Evolutionary conservation across 1,140 invertebrate species (phyloP).

Genomic region (Delia radicum): DNA sequence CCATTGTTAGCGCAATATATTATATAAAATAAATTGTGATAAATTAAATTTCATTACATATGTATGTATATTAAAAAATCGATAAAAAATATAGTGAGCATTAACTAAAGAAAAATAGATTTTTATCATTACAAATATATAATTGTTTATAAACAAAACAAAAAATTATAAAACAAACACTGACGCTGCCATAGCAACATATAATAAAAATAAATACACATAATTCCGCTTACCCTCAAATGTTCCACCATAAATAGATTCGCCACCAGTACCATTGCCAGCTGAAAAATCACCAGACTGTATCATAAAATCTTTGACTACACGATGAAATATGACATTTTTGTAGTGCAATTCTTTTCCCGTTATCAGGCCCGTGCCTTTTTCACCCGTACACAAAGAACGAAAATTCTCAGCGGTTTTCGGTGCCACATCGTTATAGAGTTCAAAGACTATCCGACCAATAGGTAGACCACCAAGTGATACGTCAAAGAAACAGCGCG

Average conservation of each 20-base stretch:
- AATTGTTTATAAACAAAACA: conserved; percentile 3
- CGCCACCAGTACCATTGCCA: conserved; percentile 87
- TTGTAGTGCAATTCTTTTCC: conserved; percentile 75
- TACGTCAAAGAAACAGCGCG: conserved; percentile 87
- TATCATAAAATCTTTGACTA: conserved; percentile 92
- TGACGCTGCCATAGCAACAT: not conserved
- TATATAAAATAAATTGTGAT: not conserved
- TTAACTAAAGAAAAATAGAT: too few species aligned
- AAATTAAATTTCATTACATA: not conserved
- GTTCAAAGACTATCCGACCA: conserved; percentile 90
- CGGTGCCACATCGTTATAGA: conserved; percentile 89
- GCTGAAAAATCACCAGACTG: conserved; percentile 86
- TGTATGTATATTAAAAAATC: too few species aligned
- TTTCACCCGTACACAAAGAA: conserved; percentile 86
- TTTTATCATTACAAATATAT: too few species aligned
- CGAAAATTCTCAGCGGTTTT: conserved; percentile 95
- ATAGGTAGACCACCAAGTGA: conserved; percentile 83
- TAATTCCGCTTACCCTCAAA: conserved; percentile 69
- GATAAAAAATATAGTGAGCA: too few species aligned
- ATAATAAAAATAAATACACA: not conserved
- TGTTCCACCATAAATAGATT: conserved; percentile 87
- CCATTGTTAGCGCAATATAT: too few species aligned
- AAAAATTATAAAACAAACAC: not conserved
- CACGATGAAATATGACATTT: conserved; percentile 84
- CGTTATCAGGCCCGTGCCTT: conserved; percentile 72